Evolutionary conservation across 1,140 invertebrate species (phyloP).

Genomic region (Xylocopa sonorina): DNA sequence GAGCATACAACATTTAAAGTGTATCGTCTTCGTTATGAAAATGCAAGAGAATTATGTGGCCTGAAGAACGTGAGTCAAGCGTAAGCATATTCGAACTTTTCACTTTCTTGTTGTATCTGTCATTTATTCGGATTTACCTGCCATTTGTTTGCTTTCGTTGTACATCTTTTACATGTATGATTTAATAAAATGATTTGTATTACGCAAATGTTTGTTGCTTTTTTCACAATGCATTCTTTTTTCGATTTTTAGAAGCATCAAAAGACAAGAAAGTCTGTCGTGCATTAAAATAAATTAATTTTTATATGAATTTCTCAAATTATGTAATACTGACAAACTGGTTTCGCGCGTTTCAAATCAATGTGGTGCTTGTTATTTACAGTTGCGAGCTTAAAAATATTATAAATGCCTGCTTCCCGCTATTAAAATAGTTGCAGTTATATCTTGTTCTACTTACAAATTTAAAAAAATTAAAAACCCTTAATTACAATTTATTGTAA

Average conservation of each 20-base stretch:
- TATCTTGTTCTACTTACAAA: too few species aligned
- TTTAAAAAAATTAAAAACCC: too few species aligned
- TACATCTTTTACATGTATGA: background rate
- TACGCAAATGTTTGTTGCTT: background rate
- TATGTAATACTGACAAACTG: slow-evolving; percentile 58
- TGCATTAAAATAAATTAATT: too few species aligned
- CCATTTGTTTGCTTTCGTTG: background rate
- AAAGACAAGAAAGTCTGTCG: too few species aligned
- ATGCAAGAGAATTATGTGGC: background rate
- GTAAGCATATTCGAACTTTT: background rate
- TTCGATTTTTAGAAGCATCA: background rate
- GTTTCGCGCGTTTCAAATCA: slow-evolving; percentile 64
- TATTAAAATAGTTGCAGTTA: too few species aligned
- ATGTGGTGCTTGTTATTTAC: too few species aligned
- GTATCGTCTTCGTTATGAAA: background rate
- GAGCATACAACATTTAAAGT: background rate
- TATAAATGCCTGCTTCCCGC: too few species aligned
- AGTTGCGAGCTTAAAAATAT: too few species aligned
- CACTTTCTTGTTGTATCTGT: background rate
- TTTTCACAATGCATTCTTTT: too few species aligned
- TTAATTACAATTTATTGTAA: too few species aligned
- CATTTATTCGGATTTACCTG: background rate
- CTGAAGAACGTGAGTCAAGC: too few species aligned
- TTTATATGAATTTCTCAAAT: slow-evolving; percentile 61
- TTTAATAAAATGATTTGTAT: background rate